Conservation (phyloP, 2,797 vertebrate species). For the Brachyalestes nurse region DNA sequence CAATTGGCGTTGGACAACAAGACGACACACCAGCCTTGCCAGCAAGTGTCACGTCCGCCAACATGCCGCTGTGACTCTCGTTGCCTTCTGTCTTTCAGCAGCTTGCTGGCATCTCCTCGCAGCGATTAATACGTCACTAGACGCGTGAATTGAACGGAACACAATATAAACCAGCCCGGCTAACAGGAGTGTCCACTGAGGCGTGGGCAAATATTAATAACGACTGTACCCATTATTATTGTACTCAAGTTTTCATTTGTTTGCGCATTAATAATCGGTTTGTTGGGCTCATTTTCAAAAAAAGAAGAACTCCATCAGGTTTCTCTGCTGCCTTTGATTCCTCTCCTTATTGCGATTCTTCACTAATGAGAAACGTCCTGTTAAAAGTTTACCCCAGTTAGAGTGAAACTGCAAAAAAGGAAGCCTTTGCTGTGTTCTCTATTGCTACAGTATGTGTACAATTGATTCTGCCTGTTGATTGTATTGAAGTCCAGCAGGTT, state of each 20-base stretch:
- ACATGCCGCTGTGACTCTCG: slow-evolving; percentile 7
- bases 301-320: slow-evolving; percentile 2
- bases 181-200: not conserved
- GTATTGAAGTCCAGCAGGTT: not conserved
- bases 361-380: not conserved
- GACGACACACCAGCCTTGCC: not conserved
- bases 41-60: slow-evolving; percentile 11
- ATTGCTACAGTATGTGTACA: not conserved
- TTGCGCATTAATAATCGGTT: not conserved
- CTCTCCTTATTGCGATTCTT: not conserved
- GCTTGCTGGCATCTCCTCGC: slow-evolving; percentile 19
- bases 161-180: not conserved
- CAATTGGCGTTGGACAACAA: not conserved
- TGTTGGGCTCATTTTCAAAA: not conserved
- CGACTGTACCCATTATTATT: not conserved
- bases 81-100: slow-evolving; percentile 36
- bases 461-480: slow-evolving; percentile 8
- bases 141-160: not conserved
- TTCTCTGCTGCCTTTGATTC: slow-evolving; percentile 4
- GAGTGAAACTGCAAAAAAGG: too few species aligned
- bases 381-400: too few species aligned
- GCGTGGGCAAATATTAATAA: not conserved
- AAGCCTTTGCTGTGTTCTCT: not conserved
- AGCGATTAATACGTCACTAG: slow-evolving; percentile 18
- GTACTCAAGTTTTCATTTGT: not conserved